phyloP scores from a whole-genome alignment of 2,888 invertebrate genomes.

The Entomobrya multifasciata region DNA sequence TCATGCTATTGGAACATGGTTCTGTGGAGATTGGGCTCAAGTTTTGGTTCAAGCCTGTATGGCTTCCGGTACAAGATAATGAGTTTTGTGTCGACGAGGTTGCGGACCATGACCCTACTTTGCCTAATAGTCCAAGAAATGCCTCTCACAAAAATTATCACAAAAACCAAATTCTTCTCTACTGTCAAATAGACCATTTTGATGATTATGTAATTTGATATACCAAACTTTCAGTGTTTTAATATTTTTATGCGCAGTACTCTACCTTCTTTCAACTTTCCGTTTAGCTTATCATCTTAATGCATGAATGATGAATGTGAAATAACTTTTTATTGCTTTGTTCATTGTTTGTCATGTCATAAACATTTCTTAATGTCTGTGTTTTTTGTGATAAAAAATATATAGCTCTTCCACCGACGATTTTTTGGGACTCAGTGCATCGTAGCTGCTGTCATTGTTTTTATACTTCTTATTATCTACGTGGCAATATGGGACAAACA shows the following conservation, averaged over 20 bases:
- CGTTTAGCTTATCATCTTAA: no score
- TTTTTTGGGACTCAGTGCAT: slow-evolving; percentile 73
- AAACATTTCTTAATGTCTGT: neutral
- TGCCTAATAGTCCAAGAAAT: neutral
- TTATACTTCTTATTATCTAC: slow-evolving; percentile 70
- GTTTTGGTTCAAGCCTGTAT: slow-evolving; percentile 76
- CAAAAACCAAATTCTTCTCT: slow-evolving; percentile 73
- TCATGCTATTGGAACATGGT: slow-evolving; percentile 69
- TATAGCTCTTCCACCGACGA: slow-evolving; percentile 70
- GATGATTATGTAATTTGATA: slow-evolving; percentile 73
- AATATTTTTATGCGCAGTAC: neutral
- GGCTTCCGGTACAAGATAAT: slow-evolving; percentile 73
- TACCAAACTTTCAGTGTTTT: neutral
- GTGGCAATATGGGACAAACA: slow-evolving; percentile 70
- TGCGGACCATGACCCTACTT: slow-evolving; percentile 66
- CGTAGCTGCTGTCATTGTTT: slow-evolving; percentile 60
- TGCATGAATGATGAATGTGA: no score
- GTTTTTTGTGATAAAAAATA: neutral
- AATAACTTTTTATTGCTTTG: neutral
- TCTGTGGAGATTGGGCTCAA: slow-evolving; percentile 72
- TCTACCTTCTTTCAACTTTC: neutral
- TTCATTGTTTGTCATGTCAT: neutral
- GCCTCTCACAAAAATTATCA: slow-evolving; percentile 65
- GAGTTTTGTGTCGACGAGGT: slow-evolving; percentile 67
- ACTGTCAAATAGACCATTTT: slow-evolving; percentile 69